Percentiles rank a stretch among this genome's conserved stretches.
Conservation (phyloP, 2,888 invertebrate genomes). For the Chrysolina americana region DNA sequence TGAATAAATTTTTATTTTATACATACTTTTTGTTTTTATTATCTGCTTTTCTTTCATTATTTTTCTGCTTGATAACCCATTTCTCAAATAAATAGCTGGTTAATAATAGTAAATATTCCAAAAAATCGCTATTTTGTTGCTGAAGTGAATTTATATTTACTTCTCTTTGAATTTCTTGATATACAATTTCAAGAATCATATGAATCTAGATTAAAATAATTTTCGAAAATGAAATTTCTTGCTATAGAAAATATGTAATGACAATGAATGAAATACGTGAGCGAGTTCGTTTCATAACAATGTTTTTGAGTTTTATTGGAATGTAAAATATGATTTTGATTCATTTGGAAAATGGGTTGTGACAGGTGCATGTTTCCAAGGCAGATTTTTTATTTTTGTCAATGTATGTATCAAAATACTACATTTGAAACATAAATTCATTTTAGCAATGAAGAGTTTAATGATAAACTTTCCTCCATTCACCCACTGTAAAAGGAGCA, state of each 20-base stretch:
- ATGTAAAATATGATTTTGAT: too few relatives aligned
- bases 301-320: too few relatives aligned
- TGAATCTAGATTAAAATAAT: neutral
- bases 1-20: slow-evolving; percentile 55
- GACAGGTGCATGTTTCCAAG: neutral
- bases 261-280: too few relatives aligned
- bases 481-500: slow-evolving; percentile 35
- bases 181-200: neutral
- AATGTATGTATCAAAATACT: neutral
- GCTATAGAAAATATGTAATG: too few relatives aligned
- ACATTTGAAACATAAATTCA: neutral
- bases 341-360: neutral
- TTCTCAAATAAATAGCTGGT: slow-evolving; percentile 26
- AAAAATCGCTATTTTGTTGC: slow-evolving; percentile 5
- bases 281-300: too few relatives aligned
- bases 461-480: slow-evolving; percentile 16
- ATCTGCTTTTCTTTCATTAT: slow-evolving; percentile 42
- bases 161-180: neutral
- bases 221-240: too few relatives aligned
- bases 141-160: slow-evolving; percentile 24
- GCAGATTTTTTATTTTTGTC: too few relatives aligned
- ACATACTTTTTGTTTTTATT: slow-evolving; percentile 45
- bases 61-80: slow-evolving; percentile 42
- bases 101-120: neutral
- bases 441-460: neutral